Conservation (phyloP, 2,113 vertebrate genomes). For the Chionis minor region DNA sequence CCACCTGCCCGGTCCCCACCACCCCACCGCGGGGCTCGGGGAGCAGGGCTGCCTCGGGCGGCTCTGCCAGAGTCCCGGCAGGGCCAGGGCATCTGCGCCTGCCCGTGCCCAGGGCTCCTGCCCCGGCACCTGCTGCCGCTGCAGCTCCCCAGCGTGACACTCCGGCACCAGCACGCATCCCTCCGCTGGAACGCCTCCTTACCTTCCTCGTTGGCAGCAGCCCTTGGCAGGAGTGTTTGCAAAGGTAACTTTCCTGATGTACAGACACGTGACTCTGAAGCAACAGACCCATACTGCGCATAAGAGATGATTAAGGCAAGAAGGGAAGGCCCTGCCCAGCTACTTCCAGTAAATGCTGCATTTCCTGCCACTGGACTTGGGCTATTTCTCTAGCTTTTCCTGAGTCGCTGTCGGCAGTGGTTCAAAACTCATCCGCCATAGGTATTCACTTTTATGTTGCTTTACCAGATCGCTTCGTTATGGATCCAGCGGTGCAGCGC, state of each 20-base stretch:
- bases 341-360: background rate
- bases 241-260: background rate
- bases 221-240: background rate
- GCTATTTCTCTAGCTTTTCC: background rate
- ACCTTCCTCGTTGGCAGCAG: background rate
- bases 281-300: background rate
- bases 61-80: accelerated
- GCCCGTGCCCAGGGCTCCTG: accelerated
- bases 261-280: background rate
- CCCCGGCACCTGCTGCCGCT: background rate
- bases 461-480: too few species aligned
- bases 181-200: background rate
- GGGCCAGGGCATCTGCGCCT: background rate
- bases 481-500: accelerated
- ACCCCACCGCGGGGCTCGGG: accelerated
- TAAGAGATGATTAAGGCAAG: background rate
- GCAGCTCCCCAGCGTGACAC: accelerated
- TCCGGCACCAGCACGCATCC: accelerated
- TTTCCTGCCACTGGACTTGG: accelerated
- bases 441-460: background rate
- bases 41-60: background rate
- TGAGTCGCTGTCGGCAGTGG: accelerated
- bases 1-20: background rate
- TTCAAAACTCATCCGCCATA: background rate
- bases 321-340: background rate